Evolutionary conservation across 2,113 vertebrate species (phyloP), one percentile per base, ranked within the genome.

Genomic region (Tupaia tana): DNA sequence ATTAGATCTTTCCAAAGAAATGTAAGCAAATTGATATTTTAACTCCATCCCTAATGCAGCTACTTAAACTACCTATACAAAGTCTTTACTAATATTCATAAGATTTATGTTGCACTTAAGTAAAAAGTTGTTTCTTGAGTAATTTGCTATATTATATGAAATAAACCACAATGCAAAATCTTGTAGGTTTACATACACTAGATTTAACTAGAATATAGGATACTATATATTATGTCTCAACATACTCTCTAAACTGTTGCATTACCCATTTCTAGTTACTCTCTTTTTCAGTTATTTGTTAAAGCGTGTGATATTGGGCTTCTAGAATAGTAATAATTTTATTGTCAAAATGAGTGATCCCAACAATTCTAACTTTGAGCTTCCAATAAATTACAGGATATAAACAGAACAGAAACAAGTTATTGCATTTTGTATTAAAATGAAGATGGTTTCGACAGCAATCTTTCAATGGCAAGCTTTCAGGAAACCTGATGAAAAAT

Each of bases 301-400:
- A 75, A 84, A 15, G 7, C 31, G 2, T 34, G 31, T 73, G 20
- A 2, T 71, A 27, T 20, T 79, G 80, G 15, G 0, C 15, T 94
- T 81, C 27, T n/a, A 86, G 18, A 86, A 70, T 56, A 19, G 14
- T 81, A 73, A 64, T 52, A 29, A 54, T 79, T 66, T 93, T 93
- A 79, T 86, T 85, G 61, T 86, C 31, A 86, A 56, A 74, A 83
- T 86, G 14, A 89, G 52, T 83, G 22, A 94, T 79, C 10, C 11
- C 43, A 43, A 20, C 12, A 69, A 78, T 20, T 79, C 61, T 52
- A 22, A 78, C 10, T 59, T 54, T 78, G 43, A 86, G 18, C n/a
- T 87, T 73, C 71, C n/a, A 66, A 7, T 64, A 70, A 86, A 77
- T 86, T 86, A 83, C 1, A 74, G 29, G 3, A 43, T 74, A 29